Evolutionary conservation across 2,797 vertebrate genomes (phyloP).

Genomic region (Lagodon rhomboides): DNA sequence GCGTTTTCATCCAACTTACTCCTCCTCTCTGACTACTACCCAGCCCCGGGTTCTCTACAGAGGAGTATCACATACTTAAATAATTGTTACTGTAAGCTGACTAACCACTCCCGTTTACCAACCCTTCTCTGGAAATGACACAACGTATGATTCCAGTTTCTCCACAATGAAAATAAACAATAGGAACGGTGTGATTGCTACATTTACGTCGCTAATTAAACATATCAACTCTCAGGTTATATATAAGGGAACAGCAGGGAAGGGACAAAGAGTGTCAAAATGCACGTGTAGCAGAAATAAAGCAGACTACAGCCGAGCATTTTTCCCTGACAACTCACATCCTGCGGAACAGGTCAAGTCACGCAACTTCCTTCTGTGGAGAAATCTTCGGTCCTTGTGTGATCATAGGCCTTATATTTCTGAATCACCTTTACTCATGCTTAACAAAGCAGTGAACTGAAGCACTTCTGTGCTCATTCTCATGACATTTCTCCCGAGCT

Average conservation of each 20-base stretch:
- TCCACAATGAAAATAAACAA: not conserved
- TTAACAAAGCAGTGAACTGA: not conserved
- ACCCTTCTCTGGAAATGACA: not conserved
- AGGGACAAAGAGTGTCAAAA: not conserved
- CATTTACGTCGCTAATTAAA: not conserved
- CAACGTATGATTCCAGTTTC: not conserved
- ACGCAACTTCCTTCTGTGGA: slow-evolving; percentile 18
- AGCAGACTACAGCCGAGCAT: slow-evolving; percentile 10
- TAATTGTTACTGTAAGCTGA: not conserved
- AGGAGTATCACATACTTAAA: not conserved
- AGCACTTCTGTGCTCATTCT: not conserved
- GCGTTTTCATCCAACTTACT: slow-evolving; percentile 37
- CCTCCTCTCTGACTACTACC: not conserved
- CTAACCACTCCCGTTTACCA: not conserved
- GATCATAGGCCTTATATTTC: not conserved
- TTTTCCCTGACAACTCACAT: slow-evolving; percentile 18
- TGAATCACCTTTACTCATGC: not conserved
- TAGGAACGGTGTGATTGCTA: not conserved
- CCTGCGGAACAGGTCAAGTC: not conserved
- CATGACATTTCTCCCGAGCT: slow-evolving; percentile 19
- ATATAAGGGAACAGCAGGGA: too few relatives aligned
- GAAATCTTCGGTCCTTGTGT: not conserved
- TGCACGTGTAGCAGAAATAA: not conserved
- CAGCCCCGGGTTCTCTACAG: not conserved
- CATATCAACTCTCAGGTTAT: not conserved